A percentile compares a stretch with the other conserved stretches of the same genome.
Evolutionary conservation across 2,797 vertebrate species (phyloP).

Genomic region (Parotocinclus haroldoi): DNA sequence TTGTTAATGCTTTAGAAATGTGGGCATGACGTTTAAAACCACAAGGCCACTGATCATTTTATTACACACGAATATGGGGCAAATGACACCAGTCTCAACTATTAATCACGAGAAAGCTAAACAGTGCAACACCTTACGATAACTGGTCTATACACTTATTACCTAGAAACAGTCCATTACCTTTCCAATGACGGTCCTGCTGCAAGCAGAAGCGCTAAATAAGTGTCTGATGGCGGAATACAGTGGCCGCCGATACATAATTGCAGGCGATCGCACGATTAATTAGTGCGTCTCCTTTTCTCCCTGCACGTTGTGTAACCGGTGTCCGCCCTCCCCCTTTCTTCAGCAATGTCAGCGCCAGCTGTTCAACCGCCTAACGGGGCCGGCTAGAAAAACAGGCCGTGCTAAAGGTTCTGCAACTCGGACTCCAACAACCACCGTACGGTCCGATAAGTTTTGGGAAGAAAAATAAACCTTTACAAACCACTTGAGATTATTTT

Average conservation of each 20-base stretch:
- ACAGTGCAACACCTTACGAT: too few relatives aligned
- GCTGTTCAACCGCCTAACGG: conserved; percentile 42
- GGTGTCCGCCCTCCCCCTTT: conserved; percentile 38
- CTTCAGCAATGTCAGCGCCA: conserved; percentile 70
- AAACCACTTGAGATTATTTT: too few relatives aligned
- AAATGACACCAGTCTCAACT: too few relatives aligned
- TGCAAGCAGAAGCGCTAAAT: conserved; percentile 46
- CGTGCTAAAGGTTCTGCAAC: neutral
- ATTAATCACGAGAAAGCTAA: too few relatives aligned
- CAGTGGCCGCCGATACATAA: conserved; percentile 72
- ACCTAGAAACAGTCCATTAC: conserved; percentile 46
- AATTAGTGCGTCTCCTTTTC: neutral
- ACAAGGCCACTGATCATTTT: too few relatives aligned
- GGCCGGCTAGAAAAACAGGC: conserved; percentile 52
- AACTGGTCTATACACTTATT: too few relatives aligned
- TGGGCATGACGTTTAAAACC: too few relatives aligned
- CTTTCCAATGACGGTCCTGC: conserved; percentile 57
- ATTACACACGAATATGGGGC: too few relatives aligned
- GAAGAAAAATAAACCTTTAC: conserved; percentile 7
- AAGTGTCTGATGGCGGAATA: conserved; percentile 57
- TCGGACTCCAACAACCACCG: too few relatives aligned
- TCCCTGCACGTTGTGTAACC: conserved; percentile 53
- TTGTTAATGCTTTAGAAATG: too few relatives aligned
- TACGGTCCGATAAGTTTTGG: neutral
- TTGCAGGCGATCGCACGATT: conserved; percentile 37